A percentile compares a stretch with the other conserved stretches of the same genome.
Evolutionary conservation across 2,888 invertebrate species (phyloP).

Genomic region (Stenurella melanura): DNA sequence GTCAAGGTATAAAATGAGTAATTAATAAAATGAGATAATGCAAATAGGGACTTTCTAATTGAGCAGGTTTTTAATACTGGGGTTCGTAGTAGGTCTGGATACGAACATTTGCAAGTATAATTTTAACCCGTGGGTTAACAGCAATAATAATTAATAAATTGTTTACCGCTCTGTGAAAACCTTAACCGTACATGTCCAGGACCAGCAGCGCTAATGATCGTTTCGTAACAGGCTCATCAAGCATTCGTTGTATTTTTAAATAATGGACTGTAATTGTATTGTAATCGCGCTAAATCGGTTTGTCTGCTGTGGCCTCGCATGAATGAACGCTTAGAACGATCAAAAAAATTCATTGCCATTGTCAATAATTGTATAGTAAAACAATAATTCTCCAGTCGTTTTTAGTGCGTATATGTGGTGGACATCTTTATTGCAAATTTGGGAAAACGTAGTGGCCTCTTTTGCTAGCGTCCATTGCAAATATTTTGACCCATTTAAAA

Average conservation of each 20-base stretch:
- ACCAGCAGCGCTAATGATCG: slow-evolving; percentile 11
- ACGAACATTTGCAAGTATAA: slow-evolving; percentile 34
- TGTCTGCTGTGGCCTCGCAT: background rate
- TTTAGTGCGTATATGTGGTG: background rate
- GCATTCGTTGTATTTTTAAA: slow-evolving; percentile 14
- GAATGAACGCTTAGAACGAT: background rate
- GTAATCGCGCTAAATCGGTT: background rate
- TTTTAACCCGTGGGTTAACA: slow-evolving; percentile 34
- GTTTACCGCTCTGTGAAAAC: slow-evolving; percentile 21
- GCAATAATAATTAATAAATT: slow-evolving; percentile 30
- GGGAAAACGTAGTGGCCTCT: no score
- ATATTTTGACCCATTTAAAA: no score
- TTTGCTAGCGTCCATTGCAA: background rate
- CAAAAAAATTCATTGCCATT: slow-evolving; percentile 28
- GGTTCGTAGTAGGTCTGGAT: slow-evolving; percentile 27
- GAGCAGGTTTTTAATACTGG: slow-evolving; percentile 9
- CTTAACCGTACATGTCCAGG: slow-evolving; percentile 15
- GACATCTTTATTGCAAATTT: no score
- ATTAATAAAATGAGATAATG: slow-evolving; percentile 12
- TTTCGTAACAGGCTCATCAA: slow-evolving; percentile 11
- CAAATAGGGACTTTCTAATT: slow-evolving; percentile 25
- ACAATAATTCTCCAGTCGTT: no score
- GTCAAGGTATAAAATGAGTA: slow-evolving; percentile 9
- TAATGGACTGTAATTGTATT: slow-evolving; percentile 15
- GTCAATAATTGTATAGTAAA: background rate